Evolutionary conservation across 1,140 invertebrate species (phyloP).

Genomic region (Propsilocerus akamusi): DNA sequence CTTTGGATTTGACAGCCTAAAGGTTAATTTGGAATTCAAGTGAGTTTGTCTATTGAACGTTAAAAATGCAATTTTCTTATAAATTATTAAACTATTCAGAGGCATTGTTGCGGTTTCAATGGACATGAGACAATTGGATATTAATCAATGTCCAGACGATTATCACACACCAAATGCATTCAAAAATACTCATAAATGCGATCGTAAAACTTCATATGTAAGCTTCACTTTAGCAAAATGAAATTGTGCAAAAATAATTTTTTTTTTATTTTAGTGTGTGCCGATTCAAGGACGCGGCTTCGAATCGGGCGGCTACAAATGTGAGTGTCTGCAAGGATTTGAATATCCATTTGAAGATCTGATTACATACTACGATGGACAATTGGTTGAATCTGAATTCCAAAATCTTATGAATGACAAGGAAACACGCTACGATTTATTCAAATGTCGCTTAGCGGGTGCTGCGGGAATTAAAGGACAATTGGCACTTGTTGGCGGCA

Average conservation of each 20-base stretch:
- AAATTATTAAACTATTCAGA: constrained; percentile 34
- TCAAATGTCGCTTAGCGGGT: constrained; percentile 77
- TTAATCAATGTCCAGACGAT: constrained; percentile 86
- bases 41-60: constrained; percentile 31
- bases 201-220: constrained; percentile 80
- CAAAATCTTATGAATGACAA: constrained; percentile 62
- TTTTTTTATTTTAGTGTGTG: constrained; percentile 56
- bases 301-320: constrained; percentile 91
- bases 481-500: constrained; percentile 15
- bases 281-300: constrained; percentile 82
- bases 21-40: constrained; percentile 85
- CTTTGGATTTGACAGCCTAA: constrained; percentile 90
- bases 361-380: constrained; percentile 91
- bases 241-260: constrained; percentile 11
- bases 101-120: constrained; percentile 89
- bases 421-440: constrained; percentile 69
- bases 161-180: constrained; percentile 85
- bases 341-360: constrained; percentile 93
- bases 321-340: constrained; percentile 91
- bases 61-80: neutral
- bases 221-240: constrained; percentile 26
- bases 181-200: constrained; percentile 89
- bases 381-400: constrained; percentile 89
- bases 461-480: constrained; percentile 40
- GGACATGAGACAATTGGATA: constrained; percentile 73